Evolutionary conservation across 2,113 vertebrate species (phyloP), one percentile per base, ranked within the genome.

Genomic region (Myodes glareolus): DNA sequence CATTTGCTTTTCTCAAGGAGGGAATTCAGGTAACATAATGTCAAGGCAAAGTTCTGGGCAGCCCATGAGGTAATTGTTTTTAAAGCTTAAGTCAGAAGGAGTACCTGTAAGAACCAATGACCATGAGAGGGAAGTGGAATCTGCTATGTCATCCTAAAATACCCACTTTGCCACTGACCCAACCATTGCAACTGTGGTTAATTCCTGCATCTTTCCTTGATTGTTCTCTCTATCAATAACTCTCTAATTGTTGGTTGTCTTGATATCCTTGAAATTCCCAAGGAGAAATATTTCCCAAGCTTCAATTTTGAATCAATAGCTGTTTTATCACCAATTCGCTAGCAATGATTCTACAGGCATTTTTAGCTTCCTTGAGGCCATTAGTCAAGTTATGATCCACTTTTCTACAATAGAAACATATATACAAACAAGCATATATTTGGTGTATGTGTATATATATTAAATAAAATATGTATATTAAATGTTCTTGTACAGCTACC

Each of bases 381-480:
- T 29, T n/a, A 0, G 0, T 42, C 31, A 7, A 4, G 4, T 36
- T 33, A 65, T 65, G 10, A 1, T 12, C 17, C 4, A 13, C 13
- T 50, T 88, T 33, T n/a, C n/a, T 45, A 17, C 25, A 55, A 23
- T 25, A 25, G 5, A 5, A 77, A 52, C 14, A 52, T 13, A 52
- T 13, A 52, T 13, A 52, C 12, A 52, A 1, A 31, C 12, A 25
- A 19, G 25, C 6, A 67, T 67, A 33, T 1, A 33, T 17, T 58
- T 58, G 0, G 55, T 33, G 3, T 67, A 67, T 31, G 23, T 13
- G 21, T 25, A 9, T 63, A 58, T 58, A 58, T 58, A 58, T 58
- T 19, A 19, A 58, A 58, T 58, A 58, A 31, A 27, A 13, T 39
- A 80, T 2, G 68, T 13, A 13, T 39, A 68, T 75, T 73, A 82